Base-by-base conservation (phyloP, 2,888 invertebrate species). In the Sicus ferrugineus region DNA sequence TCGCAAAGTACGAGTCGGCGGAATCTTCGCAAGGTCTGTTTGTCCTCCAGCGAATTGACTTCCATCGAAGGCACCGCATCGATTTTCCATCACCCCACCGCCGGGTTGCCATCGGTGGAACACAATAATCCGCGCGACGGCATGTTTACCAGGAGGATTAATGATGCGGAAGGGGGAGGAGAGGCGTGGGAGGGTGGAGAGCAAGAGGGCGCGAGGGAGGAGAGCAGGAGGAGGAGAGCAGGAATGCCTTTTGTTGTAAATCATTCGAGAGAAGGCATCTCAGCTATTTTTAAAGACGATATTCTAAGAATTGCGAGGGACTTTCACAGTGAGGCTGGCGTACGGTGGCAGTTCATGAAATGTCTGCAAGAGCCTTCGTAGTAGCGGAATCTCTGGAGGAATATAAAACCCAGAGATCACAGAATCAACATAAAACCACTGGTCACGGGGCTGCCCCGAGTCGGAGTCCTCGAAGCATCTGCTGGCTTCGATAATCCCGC, bases 401-500 rank as follows among this genome's bases (percentile, higher is more conserved):
- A n/a, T n/a, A n/a, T n/a, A n/a, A n/a, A n/a, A n/a, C n/a, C n/a
- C n/a, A n/a, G n/a, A 42, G 38, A 42, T 42, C 21, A 23, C 23
- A 2, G 42, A 61, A 42, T 42, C 38, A 61, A 46, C 61, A 61
- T 14, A 23, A 38, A 38, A 26, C 38, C 16, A 9, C 28, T 23
- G 42, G 26, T 7, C 61, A 7, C 14, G 26, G 23, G 2, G 14
- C 26, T 16, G 48, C 31, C n/a, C 48, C 28, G 30, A 7, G 42
- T n/a, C 7, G 3, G 58, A 48, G 31, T 26, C 30, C 30, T 48
- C 30, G 31, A 42, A 42, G 14, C 61, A 61, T 61, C 42, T 38
- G 61, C 42, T 61, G 31, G 42, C 61, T 38, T 48, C 21, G 19
- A 50, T 30, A 64, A 64, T 64, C 64, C 64, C 50, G 56, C n/a